A percentile compares a stretch with the other conserved stretches of the same genome.
Conservation (phyloP, 2,888 invertebrate species). For the Trachelus iudaicus region DNA sequence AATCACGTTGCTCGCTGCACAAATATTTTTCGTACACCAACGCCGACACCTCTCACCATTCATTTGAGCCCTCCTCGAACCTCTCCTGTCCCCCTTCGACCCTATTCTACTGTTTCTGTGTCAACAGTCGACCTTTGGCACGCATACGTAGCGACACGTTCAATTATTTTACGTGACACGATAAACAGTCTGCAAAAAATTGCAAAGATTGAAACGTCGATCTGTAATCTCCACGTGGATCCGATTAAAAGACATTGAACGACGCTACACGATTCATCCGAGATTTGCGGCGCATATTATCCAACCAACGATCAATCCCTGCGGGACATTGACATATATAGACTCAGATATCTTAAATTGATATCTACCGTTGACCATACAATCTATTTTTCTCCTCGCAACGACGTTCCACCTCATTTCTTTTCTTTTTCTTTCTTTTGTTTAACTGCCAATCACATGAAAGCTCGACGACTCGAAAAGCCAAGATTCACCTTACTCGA, state of each 20-base stretch:
- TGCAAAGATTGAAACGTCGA: conserved; percentile 34
- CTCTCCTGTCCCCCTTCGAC: not conserved
- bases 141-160: conserved; percentile 21
- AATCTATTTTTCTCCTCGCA: not conserved
- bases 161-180: conserved; percentile 30
- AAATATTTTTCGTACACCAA: not conserved
- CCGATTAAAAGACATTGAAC: conserved; percentile 28
- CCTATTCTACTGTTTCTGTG: not conserved
- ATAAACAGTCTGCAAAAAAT: conserved; percentile 25
- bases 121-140: not conserved
- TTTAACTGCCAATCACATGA: not conserved
- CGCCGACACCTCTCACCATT: not conserved
- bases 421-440: no score
- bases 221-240: conserved; percentile 32
- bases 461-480: not conserved
- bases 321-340: not conserved
- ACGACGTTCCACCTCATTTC: not conserved
- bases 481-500: not conserved
- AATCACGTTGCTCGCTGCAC: conserved; percentile 23
- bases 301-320: not conserved
- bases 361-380: not conserved
- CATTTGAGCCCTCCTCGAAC: not conserved
- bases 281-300: not conserved
- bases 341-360: not conserved
- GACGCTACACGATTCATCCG: not conserved